Conservation (phyloP, 2,797 vertebrate genomes). For the Falco columbarius region DNA sequence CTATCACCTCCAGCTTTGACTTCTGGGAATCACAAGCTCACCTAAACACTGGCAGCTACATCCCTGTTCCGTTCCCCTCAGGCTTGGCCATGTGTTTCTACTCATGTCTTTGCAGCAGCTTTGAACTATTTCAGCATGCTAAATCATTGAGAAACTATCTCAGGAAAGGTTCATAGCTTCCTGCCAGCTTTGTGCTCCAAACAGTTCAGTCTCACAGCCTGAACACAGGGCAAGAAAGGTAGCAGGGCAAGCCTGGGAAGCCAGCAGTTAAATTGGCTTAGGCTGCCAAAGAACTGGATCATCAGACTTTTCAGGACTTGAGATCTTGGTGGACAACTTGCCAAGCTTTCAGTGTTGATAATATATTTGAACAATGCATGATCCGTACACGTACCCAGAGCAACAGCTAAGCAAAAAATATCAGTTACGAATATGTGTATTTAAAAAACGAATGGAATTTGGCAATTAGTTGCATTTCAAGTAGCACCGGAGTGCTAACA, state of each 20-base stretch:
- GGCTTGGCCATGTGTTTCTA: conserved; percentile 26
- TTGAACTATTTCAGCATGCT: conserved; percentile 28
- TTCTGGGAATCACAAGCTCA: not conserved
- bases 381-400: not conserved
- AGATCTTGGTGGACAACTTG: not conserved
- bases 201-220: conserved; percentile 40
- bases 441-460: not conserved
- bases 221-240: not conserved
- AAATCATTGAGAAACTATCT: conserved; percentile 44
- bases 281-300: conserved; percentile 5
- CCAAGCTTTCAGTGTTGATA: not conserved
- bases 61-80: not conserved
- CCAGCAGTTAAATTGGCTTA: not conserved
- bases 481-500: not conserved
- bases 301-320: conserved; percentile 1
- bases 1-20: not conserved
- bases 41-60: not conserved
- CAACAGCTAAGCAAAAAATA: not conserved
- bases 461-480: not conserved
- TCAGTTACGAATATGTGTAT: not conserved
- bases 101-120: conserved; percentile 16
- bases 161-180: not conserved
- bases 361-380: not conserved
- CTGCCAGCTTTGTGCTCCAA: conserved; percentile 39
- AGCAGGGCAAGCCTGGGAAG: not conserved